Base-by-base conservation (phyloP, 2,797 vertebrate genomes). In the Scomberomorus guttatus region DNA sequence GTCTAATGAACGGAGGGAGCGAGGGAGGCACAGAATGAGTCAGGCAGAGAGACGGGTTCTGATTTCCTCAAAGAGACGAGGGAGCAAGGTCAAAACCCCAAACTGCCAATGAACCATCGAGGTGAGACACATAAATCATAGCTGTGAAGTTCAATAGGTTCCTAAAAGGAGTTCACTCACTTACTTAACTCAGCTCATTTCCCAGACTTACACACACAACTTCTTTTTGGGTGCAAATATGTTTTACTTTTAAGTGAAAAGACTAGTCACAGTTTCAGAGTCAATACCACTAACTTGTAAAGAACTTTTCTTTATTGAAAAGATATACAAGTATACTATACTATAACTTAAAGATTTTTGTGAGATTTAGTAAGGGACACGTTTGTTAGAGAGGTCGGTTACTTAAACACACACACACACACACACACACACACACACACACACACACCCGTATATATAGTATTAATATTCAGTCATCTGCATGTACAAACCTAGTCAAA, bases 41-140 rank as follows among this genome's bases (percentile, higher is more conserved):
- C 39, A 66, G 77, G 25, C 79, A 32, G 66, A 88, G 71, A 73
- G 71, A 66, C 39, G 24, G 62, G 44, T 48, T 84, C 54, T 74
- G 82, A 55, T 82, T 85, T 82, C 87, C 84, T 81, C 68, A 77
- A 73, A 84, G 82, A 82, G 74, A 77, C 17, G 22, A 76, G 73
- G 50, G 77, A 84, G 72, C 39, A 77, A 82, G 87, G 81, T 88
- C 81, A 88, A 83, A 88, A 74, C 75, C 79, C 56, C 71, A 29
- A 81, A 83, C 86, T 82, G 73, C 75, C 73, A 77, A 81, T 66
- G 89, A 88, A 82, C 70, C 83, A 64, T 85, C 75, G 76, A 89
- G 85, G 81, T 88, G 85, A 87, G 72, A 77, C 72, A 37, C 71
- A 83, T 72, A 89, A 88, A 86, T 89, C 79, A 75, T 62, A 25